Conservation (phyloP, 2,888 invertebrate genomes). For the Agriotes lineatus region DNA sequence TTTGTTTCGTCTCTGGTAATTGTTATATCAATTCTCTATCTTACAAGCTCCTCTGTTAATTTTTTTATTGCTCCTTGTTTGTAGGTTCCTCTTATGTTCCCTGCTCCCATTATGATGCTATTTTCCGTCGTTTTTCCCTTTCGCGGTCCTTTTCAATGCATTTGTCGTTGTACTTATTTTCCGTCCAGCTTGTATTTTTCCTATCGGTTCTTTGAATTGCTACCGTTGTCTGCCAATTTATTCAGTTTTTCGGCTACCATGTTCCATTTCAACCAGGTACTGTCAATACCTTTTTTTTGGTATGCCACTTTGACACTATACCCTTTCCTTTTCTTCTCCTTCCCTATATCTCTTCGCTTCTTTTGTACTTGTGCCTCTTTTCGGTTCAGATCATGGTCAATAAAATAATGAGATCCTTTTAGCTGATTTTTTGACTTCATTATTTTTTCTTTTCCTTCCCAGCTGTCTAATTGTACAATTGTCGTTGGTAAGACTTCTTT, state of each 20-base stretch:
- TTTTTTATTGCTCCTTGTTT: background rate
- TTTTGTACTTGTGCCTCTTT: background rate
- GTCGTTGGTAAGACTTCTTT: slow-evolving; percentile 1
- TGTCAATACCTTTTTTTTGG: background rate
- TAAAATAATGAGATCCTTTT: background rate
- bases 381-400: background rate
- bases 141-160: background rate
- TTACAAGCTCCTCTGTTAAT: background rate
- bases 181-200: slow-evolving; percentile 1
- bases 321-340: background rate
- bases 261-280: slow-evolving; percentile 1
- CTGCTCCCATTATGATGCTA: slow-evolving; percentile 4
- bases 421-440: background rate
- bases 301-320: background rate
- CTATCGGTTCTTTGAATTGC: background rate
- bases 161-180: slow-evolving; percentile 7
- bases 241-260: background rate
- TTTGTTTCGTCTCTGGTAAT: no score
- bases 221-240: background rate
- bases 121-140: background rate
- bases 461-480: slow-evolving; percentile 2
- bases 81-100: background rate
- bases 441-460: background rate
- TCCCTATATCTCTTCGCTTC: no score
- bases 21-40: background rate